Conservation (phyloP, 1,140 invertebrate genomes). For the Bombus superbus region DNA sequence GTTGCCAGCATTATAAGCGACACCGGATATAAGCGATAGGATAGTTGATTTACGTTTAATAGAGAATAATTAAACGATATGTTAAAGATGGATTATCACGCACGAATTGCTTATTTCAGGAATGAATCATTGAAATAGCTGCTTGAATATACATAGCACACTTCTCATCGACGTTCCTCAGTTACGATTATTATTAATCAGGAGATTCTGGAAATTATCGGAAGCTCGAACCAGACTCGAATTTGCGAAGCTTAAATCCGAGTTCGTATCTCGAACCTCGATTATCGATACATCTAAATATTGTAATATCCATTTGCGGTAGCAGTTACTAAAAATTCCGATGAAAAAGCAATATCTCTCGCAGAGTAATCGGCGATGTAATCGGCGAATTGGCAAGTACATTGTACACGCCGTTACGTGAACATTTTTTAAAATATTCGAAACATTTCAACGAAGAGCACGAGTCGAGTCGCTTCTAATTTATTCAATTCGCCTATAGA, state of each 20-base stretch:
- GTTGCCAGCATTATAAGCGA: too few relatives aligned
- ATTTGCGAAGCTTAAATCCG: not conserved
- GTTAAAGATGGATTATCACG: too few relatives aligned
- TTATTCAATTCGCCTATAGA: too few relatives aligned
- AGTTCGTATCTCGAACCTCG: too few relatives aligned
- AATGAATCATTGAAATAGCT: not conserved
- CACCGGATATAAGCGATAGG: too few relatives aligned
- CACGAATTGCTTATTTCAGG: too few relatives aligned
- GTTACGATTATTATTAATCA: not conserved
- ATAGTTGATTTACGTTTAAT: too few relatives aligned
- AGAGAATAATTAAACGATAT: too few relatives aligned
- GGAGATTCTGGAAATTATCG: not conserved
- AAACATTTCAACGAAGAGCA: too few relatives aligned
- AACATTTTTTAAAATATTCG: not conserved
- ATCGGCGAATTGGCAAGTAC: too few relatives aligned
- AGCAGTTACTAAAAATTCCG: not conserved
- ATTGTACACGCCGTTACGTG: not conserved
- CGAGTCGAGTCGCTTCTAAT: too few relatives aligned
- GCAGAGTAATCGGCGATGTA: too few relatives aligned
- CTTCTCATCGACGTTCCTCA: not conserved
- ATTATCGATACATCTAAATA: not conserved
- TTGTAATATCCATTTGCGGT: not conserved
- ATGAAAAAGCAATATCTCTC: not conserved
- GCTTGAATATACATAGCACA: not conserved
- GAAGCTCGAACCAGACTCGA: not conserved